Evolutionary conservation across 2,113 vertebrate genomes (phyloP).

Genomic region (Tiliqua scincoides): DNA sequence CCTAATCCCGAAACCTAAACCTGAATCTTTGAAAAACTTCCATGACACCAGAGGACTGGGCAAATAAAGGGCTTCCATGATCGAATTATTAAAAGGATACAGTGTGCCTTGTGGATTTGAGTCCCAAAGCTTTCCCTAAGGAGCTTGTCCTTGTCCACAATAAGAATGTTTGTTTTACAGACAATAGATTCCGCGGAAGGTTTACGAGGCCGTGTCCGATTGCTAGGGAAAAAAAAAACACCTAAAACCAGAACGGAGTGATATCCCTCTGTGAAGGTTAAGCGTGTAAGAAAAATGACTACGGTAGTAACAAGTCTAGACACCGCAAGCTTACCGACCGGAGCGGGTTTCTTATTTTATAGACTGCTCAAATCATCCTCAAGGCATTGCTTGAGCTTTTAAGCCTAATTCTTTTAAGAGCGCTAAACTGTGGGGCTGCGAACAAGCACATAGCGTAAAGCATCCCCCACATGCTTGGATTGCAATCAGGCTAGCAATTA

Average conservation of each 20-base stretch:
- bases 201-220: conserved; percentile 55
- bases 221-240: not conserved
- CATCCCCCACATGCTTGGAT: not conserved
- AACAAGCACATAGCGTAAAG: not conserved
- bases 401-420: not conserved
- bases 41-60: conserved; percentile 80
- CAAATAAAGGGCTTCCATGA: conserved; percentile 85
- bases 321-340: conserved; percentile 4
- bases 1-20: conserved; percentile 94
- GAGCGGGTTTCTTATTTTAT: conserved; percentile 11
- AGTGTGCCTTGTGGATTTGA: conserved; percentile 87
- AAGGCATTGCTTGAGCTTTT: not conserved
- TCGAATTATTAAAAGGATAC: conserved; percentile 82
- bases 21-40: conserved; percentile 84
- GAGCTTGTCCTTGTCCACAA: conserved; percentile 61
- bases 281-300: conserved; percentile 1
- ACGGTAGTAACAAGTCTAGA: conserved; percentile 26
- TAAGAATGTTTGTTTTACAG: conserved; percentile 71
- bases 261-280: conserved; percentile 3
- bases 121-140: conserved; percentile 67
- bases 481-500: not conserved
- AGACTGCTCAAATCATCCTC: not conserved
- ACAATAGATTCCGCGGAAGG: conserved; percentile 54
- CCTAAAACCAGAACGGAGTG: not conserved
- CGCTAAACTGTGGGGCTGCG: not conserved